These are phyloP conservation scores for Leptothorax acervorum DNA, from an alignment of 2,888 invertebrate species.

Conservation along the genomic window DNA sequence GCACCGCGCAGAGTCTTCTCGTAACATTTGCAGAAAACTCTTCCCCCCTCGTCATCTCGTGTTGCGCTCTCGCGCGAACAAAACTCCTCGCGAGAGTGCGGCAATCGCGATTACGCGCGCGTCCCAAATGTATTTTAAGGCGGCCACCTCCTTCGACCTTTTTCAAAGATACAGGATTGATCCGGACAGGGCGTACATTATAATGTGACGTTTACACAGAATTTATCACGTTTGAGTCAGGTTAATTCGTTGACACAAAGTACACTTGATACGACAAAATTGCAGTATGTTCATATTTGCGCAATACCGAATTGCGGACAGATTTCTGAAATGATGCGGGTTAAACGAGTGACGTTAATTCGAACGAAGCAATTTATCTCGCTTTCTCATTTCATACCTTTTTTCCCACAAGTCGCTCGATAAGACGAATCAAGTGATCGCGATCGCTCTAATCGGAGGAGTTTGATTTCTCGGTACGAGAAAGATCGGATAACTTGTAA, in stretches of 20 bases:
- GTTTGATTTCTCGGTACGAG: slow-evolving; percentile 69
- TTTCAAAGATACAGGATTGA: slow-evolving; percentile 39
- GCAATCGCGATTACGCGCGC: slow-evolving; percentile 72
- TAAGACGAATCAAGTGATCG: slow-evolving; percentile 61
- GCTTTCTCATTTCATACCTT: neutral
- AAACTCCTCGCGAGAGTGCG: slow-evolving; percentile 49
- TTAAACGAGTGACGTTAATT: neutral
- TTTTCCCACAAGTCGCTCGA: slow-evolving; percentile 49
- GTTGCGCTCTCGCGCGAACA: slow-evolving; percentile 52
- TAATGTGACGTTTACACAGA: slow-evolving; percentile 16
- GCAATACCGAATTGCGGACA: neutral
- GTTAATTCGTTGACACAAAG: neutral
- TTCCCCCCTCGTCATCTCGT: slow-evolving; percentile 72
- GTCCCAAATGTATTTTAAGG: slow-evolving; percentile 57
- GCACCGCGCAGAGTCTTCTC: slow-evolving; percentile 65
- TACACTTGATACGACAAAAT: neutral
- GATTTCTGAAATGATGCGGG: neutral
- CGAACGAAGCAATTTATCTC: slow-evolving; percentile 1
- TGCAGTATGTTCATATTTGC: too few relatives aligned
- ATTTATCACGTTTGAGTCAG: slow-evolving; percentile 17
- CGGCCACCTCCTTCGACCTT: slow-evolving; percentile 19
- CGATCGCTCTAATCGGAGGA: slow-evolving; percentile 67
- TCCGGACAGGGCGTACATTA: neutral
- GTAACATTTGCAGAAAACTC: slow-evolving; percentile 76
- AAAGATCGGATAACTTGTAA: slow-evolving; percentile 66